Conservation (phyloP, 2,113 vertebrate genomes). For the Apistogramma diplotaenia region DNA sequence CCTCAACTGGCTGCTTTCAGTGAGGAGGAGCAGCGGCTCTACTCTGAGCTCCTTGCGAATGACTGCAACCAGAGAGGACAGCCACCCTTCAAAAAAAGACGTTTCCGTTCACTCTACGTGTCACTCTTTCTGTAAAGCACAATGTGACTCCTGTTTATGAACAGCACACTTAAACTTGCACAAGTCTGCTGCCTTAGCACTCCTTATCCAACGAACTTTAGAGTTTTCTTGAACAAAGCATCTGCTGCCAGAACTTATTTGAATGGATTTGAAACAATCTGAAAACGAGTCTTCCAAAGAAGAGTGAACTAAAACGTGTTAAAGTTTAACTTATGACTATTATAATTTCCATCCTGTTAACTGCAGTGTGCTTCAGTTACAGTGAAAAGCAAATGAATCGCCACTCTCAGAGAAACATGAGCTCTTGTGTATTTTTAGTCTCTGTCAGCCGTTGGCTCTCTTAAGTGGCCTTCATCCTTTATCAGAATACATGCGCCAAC, state of each 20-base stretch:
- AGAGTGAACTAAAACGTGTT: neutral
- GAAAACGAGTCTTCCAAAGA: neutral
- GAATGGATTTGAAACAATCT: neutral
- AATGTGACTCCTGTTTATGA: neutral
- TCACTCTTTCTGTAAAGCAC: neutral
- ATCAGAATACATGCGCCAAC: neutral
- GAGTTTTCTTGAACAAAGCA: neutral
- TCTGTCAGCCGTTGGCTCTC: neutral
- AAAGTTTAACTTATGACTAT: neutral
- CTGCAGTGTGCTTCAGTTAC: neutral
- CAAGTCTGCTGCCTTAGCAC: too few species aligned
- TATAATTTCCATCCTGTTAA: neutral
- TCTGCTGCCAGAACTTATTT: neutral
- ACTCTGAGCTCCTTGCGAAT: too few species aligned
- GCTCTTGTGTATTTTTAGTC: slow-evolving; percentile 17
- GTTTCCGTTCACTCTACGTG: too few species aligned
- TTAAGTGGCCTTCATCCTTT: slow-evolving; percentile 19
- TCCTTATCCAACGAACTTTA: too few species aligned
- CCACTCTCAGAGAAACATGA: neutral
- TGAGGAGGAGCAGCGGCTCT: too few species aligned
- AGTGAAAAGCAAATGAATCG: neutral
- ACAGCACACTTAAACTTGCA: too few species aligned
- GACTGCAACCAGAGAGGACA: too few species aligned
- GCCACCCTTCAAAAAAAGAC: too few species aligned
- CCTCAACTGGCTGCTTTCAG: too few species aligned